Percentiles rank a stretch among this genome's conserved stretches.
Conservation (phyloP, 2,888 invertebrate species). For the Limnephilus marmoratus region DNA sequence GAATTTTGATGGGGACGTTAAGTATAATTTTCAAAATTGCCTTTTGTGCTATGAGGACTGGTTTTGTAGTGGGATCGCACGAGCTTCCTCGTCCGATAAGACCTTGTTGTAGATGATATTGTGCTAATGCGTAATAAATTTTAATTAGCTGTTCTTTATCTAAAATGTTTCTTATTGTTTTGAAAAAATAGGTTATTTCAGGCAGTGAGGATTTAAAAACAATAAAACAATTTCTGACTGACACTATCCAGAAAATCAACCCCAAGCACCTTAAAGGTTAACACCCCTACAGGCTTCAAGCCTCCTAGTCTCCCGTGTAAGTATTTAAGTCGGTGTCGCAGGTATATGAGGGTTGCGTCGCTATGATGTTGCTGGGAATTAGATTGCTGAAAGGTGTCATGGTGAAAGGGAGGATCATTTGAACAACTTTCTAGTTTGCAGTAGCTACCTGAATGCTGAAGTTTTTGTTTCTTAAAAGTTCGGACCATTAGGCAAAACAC, state of each 20-base stretch:
- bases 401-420: neutral
- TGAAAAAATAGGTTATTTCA: too few species aligned
- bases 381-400: constrained; percentile 7
- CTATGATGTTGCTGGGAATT: neutral
- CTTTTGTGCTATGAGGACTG: too few species aligned
- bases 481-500: neutral
- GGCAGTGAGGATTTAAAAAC: too few species aligned
- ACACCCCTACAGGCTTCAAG: neutral
- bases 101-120: too few species aligned
- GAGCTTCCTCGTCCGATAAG: too few species aligned
- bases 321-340: neutral
- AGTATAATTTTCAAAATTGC: too few species aligned
- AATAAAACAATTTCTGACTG: neutral
- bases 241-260: neutral
- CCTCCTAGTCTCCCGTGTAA: neutral
- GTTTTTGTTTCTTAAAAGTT: neutral
- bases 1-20: too few species aligned
- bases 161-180: too few species aligned
- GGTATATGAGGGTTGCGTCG: constrained; percentile 2
- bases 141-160: too few species aligned
- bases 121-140: too few species aligned
- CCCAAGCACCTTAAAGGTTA: neutral
- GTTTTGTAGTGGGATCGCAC: too few species aligned
- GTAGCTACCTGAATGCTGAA: neutral
- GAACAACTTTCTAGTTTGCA: neutral